Percentiles rank a stretch among this genome's conserved stretches.
Evolutionary conservation across 1,140 invertebrate genomes (phyloP).

Genomic region (Magallana gigas): DNA sequence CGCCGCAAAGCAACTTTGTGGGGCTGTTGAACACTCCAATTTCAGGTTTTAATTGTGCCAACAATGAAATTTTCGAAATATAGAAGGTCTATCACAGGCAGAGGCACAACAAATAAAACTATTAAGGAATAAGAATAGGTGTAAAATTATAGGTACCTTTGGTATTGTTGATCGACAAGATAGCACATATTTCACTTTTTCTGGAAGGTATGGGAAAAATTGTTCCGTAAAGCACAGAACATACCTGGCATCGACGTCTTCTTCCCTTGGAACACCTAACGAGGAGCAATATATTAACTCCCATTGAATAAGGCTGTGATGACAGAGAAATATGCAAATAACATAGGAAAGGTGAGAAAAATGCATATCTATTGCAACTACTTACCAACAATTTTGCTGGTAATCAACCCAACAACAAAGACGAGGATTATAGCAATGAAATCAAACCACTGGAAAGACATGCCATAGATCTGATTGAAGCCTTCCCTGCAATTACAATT

Average conservation of each 20-base stretch:
- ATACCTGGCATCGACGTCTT: background rate
- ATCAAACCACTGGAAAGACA: slow-evolving; percentile 25
- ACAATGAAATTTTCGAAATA: background rate
- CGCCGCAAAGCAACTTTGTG: background rate
- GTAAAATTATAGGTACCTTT: slow-evolving; percentile 6
- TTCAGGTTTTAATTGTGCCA: background rate
- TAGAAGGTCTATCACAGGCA: background rate
- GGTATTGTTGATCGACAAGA: slow-evolving; percentile 10
- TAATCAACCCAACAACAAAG: background rate
- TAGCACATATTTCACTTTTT: background rate
- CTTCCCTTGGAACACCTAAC: background rate
- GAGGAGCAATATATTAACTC: background rate
- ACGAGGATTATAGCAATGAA: background rate
- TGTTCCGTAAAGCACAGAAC: slow-evolving; percentile 14
- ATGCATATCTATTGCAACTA: background rate
- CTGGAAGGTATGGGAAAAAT: slow-evolving; percentile 5
- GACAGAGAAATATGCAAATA: background rate
- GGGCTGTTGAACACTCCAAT: background rate
- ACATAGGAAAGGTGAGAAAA: background rate
- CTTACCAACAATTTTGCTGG: slow-evolving; percentile 26
- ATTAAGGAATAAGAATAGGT: background rate
- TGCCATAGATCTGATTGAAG: background rate
- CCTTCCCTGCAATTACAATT: background rate
- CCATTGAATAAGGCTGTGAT: background rate
- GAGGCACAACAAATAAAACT: background rate